phyloP scores from a whole-genome alignment of 2,888 invertebrate species.

The Taphrorychus bicolor region DNA sequence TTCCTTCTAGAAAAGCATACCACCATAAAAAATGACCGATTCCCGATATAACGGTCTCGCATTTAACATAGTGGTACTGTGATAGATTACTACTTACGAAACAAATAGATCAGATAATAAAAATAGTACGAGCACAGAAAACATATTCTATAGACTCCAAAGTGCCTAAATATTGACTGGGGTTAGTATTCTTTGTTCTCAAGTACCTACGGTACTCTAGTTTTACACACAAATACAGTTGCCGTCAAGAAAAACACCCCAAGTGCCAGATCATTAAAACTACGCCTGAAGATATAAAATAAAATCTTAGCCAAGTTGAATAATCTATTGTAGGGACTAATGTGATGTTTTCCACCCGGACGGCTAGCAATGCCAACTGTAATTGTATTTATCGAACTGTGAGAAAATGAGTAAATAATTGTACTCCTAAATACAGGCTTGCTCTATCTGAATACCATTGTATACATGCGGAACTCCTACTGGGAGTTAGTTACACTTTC shows the following conservation, averaged over 20 bases:
- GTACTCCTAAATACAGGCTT: conserved; percentile 56
- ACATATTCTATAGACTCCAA: too few relatives aligned
- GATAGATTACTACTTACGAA: too few relatives aligned
- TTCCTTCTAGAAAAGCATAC: neutral
- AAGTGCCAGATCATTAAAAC: conserved; percentile 43
- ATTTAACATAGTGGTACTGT: too few relatives aligned
- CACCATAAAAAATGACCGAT: too few relatives aligned
- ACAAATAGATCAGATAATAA: too few relatives aligned
- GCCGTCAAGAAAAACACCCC: conserved; percentile 30
- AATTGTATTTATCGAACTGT: conserved; percentile 60
- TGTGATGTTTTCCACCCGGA: conserved; percentile 51
- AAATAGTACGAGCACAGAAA: too few relatives aligned
- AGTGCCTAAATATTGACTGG: too few relatives aligned
- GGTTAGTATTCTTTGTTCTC: too few relatives aligned
- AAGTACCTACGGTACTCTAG: too few relatives aligned
- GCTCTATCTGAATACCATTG: conserved; percentile 51
- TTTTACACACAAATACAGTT: conserved; percentile 36
- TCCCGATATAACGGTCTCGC: too few relatives aligned
- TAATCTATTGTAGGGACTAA: conserved; percentile 44
- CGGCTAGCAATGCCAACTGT: conserved; percentile 56
- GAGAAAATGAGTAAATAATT: conserved; percentile 60
- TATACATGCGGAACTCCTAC: conserved; percentile 51
- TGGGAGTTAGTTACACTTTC: conserved; percentile 55
- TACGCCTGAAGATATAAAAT: conserved; percentile 42
- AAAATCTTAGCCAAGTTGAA: conserved; percentile 43